Conservation (phyloP, 2,113 vertebrate genomes). For the Coregonus clupeaformis region DNA sequence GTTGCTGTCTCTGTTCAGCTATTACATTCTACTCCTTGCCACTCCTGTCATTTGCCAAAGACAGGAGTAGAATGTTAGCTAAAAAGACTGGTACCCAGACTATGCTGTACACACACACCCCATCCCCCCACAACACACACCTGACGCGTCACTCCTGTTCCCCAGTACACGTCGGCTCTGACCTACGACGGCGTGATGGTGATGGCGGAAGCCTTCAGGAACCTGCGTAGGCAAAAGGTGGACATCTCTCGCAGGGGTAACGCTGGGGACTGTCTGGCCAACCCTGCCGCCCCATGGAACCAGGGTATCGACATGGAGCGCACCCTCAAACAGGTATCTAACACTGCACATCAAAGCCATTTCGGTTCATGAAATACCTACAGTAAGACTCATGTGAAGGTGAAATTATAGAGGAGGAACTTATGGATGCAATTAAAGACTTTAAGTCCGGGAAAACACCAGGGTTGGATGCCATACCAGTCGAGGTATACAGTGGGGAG, state of each 20-base stretch:
- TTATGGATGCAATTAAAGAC: too few species aligned
- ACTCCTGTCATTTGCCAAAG: too few species aligned
- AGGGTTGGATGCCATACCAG: too few species aligned
- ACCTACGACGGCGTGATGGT: constrained; percentile 98
- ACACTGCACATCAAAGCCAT: background rate
- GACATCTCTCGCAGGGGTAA: constrained; percentile 96
- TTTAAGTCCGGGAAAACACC: too few species aligned
- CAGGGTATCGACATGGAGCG: constrained; percentile 94
- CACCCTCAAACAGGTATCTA: constrained; percentile 82
- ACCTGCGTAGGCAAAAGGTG: constrained; percentile 92
- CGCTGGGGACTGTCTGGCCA: constrained; percentile 95
- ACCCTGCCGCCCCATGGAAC: constrained; percentile 96
- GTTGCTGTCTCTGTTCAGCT: too few species aligned
- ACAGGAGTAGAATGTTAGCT: too few species aligned
- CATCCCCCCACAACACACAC: background rate
- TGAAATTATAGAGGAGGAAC: too few species aligned
- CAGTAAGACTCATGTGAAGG: too few species aligned
- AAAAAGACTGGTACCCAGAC: too few species aligned
- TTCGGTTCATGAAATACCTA: too few species aligned
- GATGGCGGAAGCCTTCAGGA: constrained; percentile 98
- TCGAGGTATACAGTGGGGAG: too few species aligned
- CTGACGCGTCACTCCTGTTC: constrained; percentile 17
- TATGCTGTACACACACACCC: background rate
- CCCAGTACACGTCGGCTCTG: constrained; percentile 94
- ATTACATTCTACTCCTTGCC: too few species aligned